phyloP scores from a whole-genome alignment of 64 coral and sea anemone genomes.

The Cladopsammia gracilis region DNA sequence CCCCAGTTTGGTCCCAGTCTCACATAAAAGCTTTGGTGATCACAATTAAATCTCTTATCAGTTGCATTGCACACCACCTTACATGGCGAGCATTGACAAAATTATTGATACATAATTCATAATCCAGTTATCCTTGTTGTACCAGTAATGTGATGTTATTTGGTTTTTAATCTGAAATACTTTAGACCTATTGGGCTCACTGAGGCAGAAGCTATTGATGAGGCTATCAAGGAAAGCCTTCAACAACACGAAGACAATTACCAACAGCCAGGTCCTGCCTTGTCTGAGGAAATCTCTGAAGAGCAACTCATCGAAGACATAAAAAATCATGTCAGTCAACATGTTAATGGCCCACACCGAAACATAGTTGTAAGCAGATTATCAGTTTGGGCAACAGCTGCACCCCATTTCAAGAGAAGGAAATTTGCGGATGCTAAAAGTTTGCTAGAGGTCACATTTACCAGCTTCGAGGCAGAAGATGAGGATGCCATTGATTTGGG shows the following conservation, averaged over 20 bases:
- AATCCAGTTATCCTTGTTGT: conserved; percentile 26
- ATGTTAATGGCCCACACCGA: conserved; percentile 25
- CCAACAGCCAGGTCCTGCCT: background rate
- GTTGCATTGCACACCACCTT: conserved; percentile 29
- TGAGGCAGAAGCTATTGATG: conserved; percentile 50
- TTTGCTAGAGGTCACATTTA: conserved; percentile 66
- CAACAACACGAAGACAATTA: conserved; percentile 37
- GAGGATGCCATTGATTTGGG: conserved; percentile 76
- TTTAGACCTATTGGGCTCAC: conserved; percentile 57
- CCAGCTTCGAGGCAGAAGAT: conserved; percentile 66
- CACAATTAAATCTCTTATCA: conserved; percentile 47
- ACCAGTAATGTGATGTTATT: conserved; percentile 6
- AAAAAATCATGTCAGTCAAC: conserved; percentile 22
- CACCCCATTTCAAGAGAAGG: conserved; percentile 67
- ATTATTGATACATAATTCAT: conserved; percentile 47
- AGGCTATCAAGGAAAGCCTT: conserved; percentile 59
- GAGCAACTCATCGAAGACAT: conserved; percentile 13
- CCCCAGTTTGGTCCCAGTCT: conserved; percentile 10
- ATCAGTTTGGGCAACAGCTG: conserved; percentile 48
- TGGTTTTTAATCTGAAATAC: conserved; percentile 31
- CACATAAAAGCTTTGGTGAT: background rate
- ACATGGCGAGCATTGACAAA: conserved; percentile 28
- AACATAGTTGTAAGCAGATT: conserved; percentile 66
- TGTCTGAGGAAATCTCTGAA: conserved; percentile 24
- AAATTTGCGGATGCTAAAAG: conserved; percentile 55